These are phyloP conservation scores for Loris lydekkerianus DNA, from an alignment of 2,797 vertebrate species.

Conservation along the genomic window DNA sequence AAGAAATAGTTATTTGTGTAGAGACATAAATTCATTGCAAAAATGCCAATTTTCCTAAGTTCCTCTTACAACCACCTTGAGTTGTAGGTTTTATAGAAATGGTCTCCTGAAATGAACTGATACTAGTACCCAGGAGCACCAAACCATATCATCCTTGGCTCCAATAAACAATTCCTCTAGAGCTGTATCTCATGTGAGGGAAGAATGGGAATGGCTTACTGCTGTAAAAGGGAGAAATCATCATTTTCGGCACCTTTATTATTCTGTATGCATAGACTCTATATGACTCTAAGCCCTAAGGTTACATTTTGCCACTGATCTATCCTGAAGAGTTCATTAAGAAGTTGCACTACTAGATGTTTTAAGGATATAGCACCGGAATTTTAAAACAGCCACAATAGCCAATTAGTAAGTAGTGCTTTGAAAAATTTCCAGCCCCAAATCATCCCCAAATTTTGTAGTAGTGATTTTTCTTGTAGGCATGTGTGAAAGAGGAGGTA, in stretches of 20 bases:
- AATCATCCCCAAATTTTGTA: neutral
- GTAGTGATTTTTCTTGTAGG: neutral
- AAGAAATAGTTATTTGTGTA: neutral
- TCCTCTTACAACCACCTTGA: neutral
- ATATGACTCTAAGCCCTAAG: neutral
- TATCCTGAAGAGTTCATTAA: constrained; percentile 4
- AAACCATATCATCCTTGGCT: neutral
- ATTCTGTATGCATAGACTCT: neutral
- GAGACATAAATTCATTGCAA: neutral
- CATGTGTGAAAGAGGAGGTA: neutral
- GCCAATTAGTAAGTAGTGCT: neutral
- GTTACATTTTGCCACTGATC: neutral
- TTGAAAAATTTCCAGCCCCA: neutral
- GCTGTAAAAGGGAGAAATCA: neutral
- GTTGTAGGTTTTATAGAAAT: neutral
- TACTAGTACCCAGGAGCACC: neutral
- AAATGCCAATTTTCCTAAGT: neutral
- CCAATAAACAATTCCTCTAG: neutral
- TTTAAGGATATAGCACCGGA: neutral
- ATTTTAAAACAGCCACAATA: constrained; percentile 18
- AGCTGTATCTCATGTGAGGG: neutral
- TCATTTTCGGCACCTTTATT: neutral
- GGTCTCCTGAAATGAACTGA: neutral
- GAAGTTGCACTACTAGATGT: neutral
- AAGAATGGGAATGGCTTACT: neutral